Evolutionary conservation across 2,888 invertebrate species (phyloP).

Genomic region (Dermolepida albohirtum): DNA sequence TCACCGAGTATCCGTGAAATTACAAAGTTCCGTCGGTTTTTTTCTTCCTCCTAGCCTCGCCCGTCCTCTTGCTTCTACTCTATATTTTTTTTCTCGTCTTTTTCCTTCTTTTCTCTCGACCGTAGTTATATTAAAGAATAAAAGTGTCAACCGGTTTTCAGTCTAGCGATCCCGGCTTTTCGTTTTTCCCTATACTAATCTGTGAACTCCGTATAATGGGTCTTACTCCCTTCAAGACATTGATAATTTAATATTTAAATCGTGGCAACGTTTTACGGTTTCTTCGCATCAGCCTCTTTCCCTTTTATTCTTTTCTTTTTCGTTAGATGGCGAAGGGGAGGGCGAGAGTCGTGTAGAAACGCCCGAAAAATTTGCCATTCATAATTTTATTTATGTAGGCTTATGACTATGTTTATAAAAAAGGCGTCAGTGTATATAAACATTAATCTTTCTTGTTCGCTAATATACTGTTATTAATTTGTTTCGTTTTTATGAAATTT

Average conservation of each 20-base stretch:
- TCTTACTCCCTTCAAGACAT: slow-evolving; percentile 18
- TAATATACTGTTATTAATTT: too few species aligned
- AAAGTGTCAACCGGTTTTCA: slow-evolving; percentile 53
- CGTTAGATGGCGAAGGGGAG: too few species aligned
- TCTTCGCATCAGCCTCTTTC: too few species aligned
- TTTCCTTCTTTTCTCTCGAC: slow-evolving; percentile 9
- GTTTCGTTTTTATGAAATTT: too few species aligned
- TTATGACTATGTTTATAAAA: too few species aligned
- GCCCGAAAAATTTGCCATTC: too few species aligned
- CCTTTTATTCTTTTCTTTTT: too few species aligned
- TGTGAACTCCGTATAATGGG: slow-evolving; percentile 47
- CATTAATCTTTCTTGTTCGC: too few species aligned
- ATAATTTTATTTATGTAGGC: too few species aligned
- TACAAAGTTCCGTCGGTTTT: slow-evolving; percentile 54
- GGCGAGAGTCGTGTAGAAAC: too few species aligned
- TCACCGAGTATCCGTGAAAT: slow-evolving; percentile 56
- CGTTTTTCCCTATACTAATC: slow-evolving; percentile 48
- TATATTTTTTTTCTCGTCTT: neutral
- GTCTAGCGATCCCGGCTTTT: slow-evolving; percentile 45
- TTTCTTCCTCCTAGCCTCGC: neutral
- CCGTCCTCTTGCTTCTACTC: neutral
- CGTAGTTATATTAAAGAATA: slow-evolving; percentile 54
- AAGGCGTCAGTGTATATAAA: too few species aligned
- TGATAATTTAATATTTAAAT: slow-evolving; percentile 23
- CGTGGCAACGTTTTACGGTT: slow-evolving; percentile 1